Percentiles rank a stretch among this genome's conserved stretches.
These are phyloP conservation scores for Lepus timidus DNA, from an alignment of 2,113 vertebrate species.

Conservation along the genomic window DNA sequence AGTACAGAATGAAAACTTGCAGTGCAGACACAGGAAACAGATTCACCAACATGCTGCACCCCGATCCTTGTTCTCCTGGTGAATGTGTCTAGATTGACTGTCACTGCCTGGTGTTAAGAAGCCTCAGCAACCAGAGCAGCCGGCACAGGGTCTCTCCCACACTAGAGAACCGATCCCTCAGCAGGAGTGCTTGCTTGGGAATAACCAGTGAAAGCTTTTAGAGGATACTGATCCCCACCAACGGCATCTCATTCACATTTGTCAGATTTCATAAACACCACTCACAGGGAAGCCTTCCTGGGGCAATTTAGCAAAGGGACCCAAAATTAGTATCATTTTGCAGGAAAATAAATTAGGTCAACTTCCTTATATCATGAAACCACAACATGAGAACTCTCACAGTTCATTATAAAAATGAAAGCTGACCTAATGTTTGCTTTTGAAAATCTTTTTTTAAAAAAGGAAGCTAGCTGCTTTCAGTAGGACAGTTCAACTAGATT, in stretches of 20 bases:
- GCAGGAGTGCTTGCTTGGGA: background rate
- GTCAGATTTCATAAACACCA: background rate
- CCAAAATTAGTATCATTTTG: background rate
- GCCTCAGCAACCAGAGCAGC: conserved; percentile 74
- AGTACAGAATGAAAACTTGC: background rate
- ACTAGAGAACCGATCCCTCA: conserved; percentile 2
- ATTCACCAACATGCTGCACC: background rate
- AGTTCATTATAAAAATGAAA: conserved; percentile 2
- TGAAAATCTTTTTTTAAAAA: conserved; percentile 13
- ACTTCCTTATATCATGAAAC: background rate
- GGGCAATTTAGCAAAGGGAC: background rate
- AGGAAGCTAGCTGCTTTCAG: background rate
- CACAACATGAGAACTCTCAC: background rate
- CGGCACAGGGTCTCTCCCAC: conserved; percentile 61
- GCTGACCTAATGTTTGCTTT: background rate
- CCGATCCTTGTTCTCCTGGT: background rate
- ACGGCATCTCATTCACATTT: conserved; percentile 12
- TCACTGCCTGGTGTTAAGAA: background rate
- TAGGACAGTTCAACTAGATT: background rate
- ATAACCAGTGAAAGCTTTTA: background rate
- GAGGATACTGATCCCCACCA: background rate
- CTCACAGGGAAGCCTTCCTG: background rate
- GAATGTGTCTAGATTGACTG: conserved; percentile 41
- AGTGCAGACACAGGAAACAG: background rate
- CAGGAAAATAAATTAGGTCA: conserved; percentile 44